A percentile compares a stretch with the other conserved stretches of the same genome.
Conservation (phyloP, 1,140 invertebrate genomes). For the Micrasema minimum region DNA sequence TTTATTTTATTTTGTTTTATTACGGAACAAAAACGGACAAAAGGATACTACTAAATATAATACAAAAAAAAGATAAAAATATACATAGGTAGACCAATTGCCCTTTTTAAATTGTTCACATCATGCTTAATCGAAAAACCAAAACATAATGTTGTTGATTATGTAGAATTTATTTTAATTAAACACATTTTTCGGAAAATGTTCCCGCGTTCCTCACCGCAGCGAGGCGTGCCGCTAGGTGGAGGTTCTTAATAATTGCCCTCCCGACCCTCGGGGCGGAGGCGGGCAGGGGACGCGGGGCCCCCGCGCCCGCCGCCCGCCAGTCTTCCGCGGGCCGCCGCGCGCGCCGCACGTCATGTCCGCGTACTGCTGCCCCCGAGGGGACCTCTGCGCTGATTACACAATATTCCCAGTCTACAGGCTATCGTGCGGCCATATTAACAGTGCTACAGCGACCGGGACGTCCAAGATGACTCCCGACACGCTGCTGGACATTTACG, state of each 20-base stretch:
- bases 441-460: conserved; percentile 26
- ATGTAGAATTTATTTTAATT: no score
- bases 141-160: no score
- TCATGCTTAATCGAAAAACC: no score
- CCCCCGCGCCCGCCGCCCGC: conserved; percentile 5
- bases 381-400: conserved; percentile 42
- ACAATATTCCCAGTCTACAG: conserved; percentile 35
- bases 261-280: conserved; percentile 14
- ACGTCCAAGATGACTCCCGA: conserved; percentile 62
- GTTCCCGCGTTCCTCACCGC: conserved; percentile 18
- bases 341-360: conserved; percentile 37
- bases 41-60: no score
- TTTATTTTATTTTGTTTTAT: no score
- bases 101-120: no score
- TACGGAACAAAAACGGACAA: no score
- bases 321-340: conserved; percentile 49
- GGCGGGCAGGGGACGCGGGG: conserved; percentile 14
- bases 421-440: conserved; percentile 56
- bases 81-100: no score
- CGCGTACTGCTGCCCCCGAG: conserved; percentile 41
- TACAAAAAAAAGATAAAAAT: no score
- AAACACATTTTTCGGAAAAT: no score
- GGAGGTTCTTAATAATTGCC: conserved; percentile 36
- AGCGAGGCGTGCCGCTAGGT: conserved; percentile 36
- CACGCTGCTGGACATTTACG: conserved; percentile 82